These are phyloP conservation scores for Drosophila subpulchrella DNA, from an alignment of 1,140 invertebrate genomes.

Conservation along the genomic window DNA sequence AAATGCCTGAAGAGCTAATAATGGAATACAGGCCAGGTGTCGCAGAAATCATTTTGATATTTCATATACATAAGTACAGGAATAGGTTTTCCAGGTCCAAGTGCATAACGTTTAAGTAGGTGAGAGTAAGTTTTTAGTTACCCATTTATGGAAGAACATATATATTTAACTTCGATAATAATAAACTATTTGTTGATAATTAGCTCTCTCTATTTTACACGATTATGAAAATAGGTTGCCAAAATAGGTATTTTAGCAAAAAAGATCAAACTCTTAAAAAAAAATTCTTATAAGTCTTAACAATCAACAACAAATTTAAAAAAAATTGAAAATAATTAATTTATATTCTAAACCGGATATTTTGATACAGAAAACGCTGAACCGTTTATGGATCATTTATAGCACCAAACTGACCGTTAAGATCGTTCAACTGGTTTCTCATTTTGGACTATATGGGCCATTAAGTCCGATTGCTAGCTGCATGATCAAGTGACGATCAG, in stretches of 20 bases:
- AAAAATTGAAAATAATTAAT: neutral
- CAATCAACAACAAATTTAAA: neutral
- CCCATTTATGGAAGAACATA: neutral
- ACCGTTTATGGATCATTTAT: neutral
- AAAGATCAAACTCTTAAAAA: too few relatives aligned
- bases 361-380: neutral
- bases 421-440: constrained; percentile 45
- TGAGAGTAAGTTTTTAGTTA: neutral
- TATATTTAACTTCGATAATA: neutral
- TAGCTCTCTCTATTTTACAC: neutral
- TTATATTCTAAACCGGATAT: neutral
- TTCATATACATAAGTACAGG: constrained; percentile 17
- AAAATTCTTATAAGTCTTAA: too few relatives aligned
- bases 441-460: constrained; percentile 9
- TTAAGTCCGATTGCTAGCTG: constrained; percentile 18
- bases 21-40: constrained; percentile 68
- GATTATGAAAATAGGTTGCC: too few relatives aligned
- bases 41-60: constrained; percentile 32
- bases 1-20: constrained; percentile 16
- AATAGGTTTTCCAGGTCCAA: constrained; percentile 5
- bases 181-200: too few relatives aligned
- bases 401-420: neutral
- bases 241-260: too few relatives aligned
- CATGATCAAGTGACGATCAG: constrained; percentile 18
- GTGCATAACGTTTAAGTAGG: neutral